These are phyloP conservation scores for Luscinia luscinia DNA, from an alignment of 2,797 vertebrate genomes.

Conservation along the genomic window DNA sequence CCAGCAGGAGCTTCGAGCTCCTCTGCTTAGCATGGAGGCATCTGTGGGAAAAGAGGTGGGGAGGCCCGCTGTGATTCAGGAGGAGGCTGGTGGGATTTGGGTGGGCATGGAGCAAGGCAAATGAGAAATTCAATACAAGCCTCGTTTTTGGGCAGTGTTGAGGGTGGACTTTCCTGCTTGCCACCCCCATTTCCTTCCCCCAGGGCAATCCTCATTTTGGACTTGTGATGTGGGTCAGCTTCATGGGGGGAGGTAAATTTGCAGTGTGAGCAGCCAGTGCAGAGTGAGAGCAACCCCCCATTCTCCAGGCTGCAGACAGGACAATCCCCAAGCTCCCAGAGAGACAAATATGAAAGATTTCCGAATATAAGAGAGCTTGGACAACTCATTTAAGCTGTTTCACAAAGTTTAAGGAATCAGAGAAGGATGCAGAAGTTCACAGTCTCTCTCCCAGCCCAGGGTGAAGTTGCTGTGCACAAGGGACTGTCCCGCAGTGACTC, in stretches of 20 bases:
- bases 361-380: background rate
- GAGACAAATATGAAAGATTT: background rate
- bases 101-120: background rate
- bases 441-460: background rate
- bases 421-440: background rate
- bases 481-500: background rate
- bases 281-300: background rate
- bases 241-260: rapidly evolving
- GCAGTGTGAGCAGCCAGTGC: rapidly evolving
- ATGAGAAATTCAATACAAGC: background rate
- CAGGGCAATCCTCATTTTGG: background rate
- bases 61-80: background rate
- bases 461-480: background rate
- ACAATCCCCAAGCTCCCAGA: background rate
- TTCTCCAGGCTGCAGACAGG: background rate
- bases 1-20: constrained; percentile 41
- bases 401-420: background rate
- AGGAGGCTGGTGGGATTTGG: background rate
- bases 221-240: background rate
- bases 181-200: background rate
- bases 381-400: background rate
- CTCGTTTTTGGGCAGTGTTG: background rate
- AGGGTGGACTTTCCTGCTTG: background rate
- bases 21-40: constrained; percentile 32
- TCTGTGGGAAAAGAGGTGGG: constrained; percentile 33